A percentile compares a stretch with the other conserved stretches of the same genome.
Evolutionary conservation across 1,140 invertebrate genomes (phyloP).

Genomic region (Camponotus floridanus): DNA sequence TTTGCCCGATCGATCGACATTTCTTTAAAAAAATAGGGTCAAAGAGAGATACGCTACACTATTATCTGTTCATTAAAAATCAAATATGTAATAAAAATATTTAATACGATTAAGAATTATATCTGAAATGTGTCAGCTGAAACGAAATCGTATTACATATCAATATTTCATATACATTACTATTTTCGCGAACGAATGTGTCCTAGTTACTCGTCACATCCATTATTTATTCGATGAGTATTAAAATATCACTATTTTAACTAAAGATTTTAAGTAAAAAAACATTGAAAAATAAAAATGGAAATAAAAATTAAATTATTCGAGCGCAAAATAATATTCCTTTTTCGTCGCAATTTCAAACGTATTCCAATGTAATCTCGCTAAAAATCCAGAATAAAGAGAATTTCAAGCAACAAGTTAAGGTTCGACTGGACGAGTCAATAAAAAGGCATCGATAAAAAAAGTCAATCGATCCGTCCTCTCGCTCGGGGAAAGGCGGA

Average conservation of each 20-base stretch:
- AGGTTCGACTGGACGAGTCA: not conserved
- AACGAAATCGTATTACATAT: too few relatives aligned
- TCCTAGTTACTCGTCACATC: too few relatives aligned
- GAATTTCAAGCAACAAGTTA: not conserved
- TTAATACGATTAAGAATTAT: not conserved
- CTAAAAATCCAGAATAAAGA: not conserved
- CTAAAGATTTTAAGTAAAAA: too few relatives aligned
- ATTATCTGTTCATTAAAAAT: not conserved
- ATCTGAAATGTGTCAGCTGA: not conserved
- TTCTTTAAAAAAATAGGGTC: not conserved
- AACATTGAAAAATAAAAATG: not conserved
- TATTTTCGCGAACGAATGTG: too few relatives aligned
- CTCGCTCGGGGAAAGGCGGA: too few relatives aligned
- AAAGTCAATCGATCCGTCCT: constrained; percentile 3
- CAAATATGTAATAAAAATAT: not conserved
- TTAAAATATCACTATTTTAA: not conserved
- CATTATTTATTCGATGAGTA: not conserved
- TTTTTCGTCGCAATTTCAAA: not conserved
- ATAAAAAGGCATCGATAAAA: constrained; percentile 12
- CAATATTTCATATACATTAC: too few relatives aligned
- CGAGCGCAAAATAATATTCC: too few relatives aligned
- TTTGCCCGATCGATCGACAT: not conserved
- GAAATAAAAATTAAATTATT: too few relatives aligned
- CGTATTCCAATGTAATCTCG: not conserved
- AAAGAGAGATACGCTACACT: not conserved